phyloP scores from a whole-genome alignment of 92 coral and sea anemone genomes.

The Porites lobata region DNA sequence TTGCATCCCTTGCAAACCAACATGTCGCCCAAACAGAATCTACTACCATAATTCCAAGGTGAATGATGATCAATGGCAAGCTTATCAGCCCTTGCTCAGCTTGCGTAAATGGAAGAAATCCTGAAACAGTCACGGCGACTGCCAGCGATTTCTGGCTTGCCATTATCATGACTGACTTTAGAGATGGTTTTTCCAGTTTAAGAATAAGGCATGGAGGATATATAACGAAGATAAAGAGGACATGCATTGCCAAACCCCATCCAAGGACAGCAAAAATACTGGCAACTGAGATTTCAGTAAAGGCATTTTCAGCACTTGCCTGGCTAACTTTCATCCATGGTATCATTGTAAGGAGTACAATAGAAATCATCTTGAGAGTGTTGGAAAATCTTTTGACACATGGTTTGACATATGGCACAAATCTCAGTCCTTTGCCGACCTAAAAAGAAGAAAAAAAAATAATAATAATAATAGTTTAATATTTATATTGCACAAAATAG shows the following conservation, averaged over 20 bases:
- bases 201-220: conserved; percentile 66
- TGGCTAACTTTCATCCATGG: conserved; percentile 99
- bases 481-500: not conserved
- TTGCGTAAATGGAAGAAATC: conserved; percentile 84
- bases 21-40: conserved; percentile 86
- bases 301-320: conserved; percentile 87
- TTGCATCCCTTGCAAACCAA: conserved; percentile 85
- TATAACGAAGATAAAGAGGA: conserved; percentile 76
- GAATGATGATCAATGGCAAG: conserved; percentile 87
- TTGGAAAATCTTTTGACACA: conserved; percentile 80
- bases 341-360: conserved; percentile 81
- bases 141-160: conserved; percentile 96
- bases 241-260: conserved; percentile 92
- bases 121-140: conserved; percentile 84
- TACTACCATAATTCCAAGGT: conserved; percentile 79
- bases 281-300: conserved; percentile 67
- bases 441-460: not conserved
- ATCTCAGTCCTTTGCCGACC: conserved; percentile 95
- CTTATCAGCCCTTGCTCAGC: conserved; percentile 88
- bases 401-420: conserved; percentile 77
- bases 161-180: conserved; percentile 83
- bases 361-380: conserved; percentile 79
- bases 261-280: conserved; percentile 82
- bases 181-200: conserved; percentile 71
- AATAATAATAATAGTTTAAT: not conserved